Evolutionary conservation across 2,113 vertebrate genomes (phyloP).

Genomic region (Crypturellus undulatus): DNA sequence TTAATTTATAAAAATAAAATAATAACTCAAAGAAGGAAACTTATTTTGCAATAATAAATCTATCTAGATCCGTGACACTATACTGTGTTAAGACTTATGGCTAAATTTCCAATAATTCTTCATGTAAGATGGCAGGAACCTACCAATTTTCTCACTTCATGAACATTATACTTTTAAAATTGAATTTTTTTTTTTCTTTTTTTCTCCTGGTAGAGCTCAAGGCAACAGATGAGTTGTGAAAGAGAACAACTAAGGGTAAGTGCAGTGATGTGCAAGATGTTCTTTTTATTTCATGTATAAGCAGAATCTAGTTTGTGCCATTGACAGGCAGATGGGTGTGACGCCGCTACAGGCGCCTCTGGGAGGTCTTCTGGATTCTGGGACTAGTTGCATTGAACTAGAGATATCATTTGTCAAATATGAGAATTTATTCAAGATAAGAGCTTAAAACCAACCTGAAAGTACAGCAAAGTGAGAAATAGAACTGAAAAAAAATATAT

Average conservation of each 20-base stretch:
- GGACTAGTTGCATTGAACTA: not conserved
- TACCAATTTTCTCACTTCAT: not conserved
- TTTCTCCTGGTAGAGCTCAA: slow-evolving; percentile 77
- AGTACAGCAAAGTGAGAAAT: not conserved
- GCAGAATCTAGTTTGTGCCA: slow-evolving; percentile 29
- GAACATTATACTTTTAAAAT: slow-evolving; percentile 34
- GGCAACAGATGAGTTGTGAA: slow-evolving; percentile 91
- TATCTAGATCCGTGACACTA: not conserved
- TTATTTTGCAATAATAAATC: not conserved
- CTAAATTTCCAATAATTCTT: not conserved
- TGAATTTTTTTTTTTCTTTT: not conserved
- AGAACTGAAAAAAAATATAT: not conserved
- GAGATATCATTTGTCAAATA: not conserved
- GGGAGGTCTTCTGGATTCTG: not conserved
- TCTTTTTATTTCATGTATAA: slow-evolving; percentile 15
- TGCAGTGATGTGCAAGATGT: slow-evolving; percentile 15
- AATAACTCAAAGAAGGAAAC: fast-evolving
- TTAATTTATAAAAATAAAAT: not conserved
- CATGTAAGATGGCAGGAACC: not conserved
- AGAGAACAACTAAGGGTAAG: slow-evolving; percentile 88
- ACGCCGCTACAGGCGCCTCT: not conserved
- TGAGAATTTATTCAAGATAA: not conserved
- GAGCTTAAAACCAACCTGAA: not conserved
- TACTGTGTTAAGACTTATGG: not conserved
- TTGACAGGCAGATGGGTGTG: slow-evolving; percentile 9